Evolutionary conservation across 2,797 vertebrate species (phyloP).

Genomic region (Glossophaga mutica): DNA sequence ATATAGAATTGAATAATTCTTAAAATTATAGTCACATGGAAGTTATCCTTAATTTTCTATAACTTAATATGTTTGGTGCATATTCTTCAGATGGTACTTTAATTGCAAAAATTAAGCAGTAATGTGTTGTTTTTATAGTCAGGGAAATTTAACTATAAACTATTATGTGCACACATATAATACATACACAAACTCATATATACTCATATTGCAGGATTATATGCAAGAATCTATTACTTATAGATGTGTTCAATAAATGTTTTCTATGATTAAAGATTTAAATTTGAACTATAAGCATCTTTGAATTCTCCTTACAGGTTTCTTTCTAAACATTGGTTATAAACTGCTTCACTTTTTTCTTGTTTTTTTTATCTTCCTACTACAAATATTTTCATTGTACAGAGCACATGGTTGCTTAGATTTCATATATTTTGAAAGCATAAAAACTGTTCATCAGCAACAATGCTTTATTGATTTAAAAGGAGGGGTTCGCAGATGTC

Average conservation of each 20-base stretch:
- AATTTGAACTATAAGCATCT: background rate
- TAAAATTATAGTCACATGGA: background rate
- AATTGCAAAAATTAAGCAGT: background rate
- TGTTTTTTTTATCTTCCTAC: background rate
- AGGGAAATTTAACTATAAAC: background rate
- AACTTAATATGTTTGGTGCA: background rate
- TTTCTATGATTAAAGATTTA: background rate
- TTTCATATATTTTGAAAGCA: background rate
- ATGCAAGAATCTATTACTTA: background rate
- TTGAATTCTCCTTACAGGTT: background rate
- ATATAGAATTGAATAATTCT: background rate
- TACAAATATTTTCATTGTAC: background rate
- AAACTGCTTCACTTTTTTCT: slow-evolving; percentile 1
- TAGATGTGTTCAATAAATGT: background rate
- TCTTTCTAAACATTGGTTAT: background rate
- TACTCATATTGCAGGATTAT: background rate
- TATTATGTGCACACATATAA: background rate
- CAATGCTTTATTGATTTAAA: background rate
- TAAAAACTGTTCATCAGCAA: background rate
- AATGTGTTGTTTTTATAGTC: background rate
- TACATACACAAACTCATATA: background rate
- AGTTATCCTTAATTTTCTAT: background rate
- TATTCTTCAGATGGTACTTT: background rate
- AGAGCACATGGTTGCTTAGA: background rate
- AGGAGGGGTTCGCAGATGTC: too few relatives aligned